phyloP scores from a whole-genome alignment of 2,113 vertebrate species.

The Leptocoma aspasia region DNA sequence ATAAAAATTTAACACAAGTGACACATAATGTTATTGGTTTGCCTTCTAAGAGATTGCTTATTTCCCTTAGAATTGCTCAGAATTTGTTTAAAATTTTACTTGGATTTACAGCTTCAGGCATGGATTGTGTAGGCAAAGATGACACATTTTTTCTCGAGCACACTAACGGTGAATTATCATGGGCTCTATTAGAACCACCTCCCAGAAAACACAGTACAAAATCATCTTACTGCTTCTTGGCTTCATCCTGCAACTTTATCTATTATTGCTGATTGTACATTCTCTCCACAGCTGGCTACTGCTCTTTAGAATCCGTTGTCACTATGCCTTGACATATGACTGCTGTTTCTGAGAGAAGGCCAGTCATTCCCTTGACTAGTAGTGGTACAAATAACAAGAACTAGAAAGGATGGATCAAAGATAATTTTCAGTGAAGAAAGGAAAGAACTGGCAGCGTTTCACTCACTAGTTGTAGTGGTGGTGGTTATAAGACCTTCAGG shows the following conservation, averaged over 20 bases:
- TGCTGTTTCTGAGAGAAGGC: not conserved
- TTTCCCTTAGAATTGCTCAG: not conserved
- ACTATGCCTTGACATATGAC: not conserved
- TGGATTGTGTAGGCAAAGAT: not conserved
- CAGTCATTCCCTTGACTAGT: not conserved
- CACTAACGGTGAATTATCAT: not conserved
- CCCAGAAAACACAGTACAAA: not conserved
- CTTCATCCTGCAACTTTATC: not conserved
- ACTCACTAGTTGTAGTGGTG: not conserved
- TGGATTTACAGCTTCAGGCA: not conserved
- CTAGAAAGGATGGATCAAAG: not conserved
- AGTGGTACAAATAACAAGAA: not conserved
- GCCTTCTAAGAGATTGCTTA: not conserved
- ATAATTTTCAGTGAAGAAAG: not conserved
- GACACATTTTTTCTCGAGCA: not conserved
- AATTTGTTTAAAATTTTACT: not conserved
- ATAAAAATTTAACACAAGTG: not conserved
- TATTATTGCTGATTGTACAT: not conserved
- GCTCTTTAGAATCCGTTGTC: not conserved
- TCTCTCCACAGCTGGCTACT: not conserved
- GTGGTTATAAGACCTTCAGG: not conserved
- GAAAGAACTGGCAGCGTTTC: not conserved
- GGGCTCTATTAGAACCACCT: rapidly evolving
- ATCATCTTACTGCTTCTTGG: not conserved
- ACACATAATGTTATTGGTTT: not conserved